These are phyloP conservation scores for Toxonevra muliebris DNA, from an alignment of 2,888 invertebrate genomes.

Conservation along the genomic window DNA sequence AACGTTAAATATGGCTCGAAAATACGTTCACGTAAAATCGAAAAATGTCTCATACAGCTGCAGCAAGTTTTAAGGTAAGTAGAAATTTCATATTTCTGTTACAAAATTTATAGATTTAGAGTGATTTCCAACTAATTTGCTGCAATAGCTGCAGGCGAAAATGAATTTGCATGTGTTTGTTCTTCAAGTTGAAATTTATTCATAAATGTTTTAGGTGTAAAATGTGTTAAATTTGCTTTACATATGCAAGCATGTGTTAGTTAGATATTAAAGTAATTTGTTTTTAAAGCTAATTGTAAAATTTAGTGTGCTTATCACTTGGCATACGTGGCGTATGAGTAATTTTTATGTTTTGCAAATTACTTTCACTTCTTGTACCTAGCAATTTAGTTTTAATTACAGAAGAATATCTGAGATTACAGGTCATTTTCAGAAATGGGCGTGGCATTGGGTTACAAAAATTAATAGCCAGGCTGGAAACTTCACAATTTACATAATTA, in stretches of 20 bases:
- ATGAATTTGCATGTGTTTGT: not conserved
- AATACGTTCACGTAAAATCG: slow-evolving; percentile 57
- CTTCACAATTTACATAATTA: no score
- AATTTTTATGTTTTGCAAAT: not conserved
- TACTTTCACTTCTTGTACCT: not conserved
- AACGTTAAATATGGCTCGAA: slow-evolving; percentile 52
- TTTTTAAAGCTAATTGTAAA: slow-evolving; percentile 15
- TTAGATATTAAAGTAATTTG: slow-evolving; percentile 14
- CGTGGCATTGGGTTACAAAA: no score
- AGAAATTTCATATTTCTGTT: not conserved
- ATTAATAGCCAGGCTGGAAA: no score
- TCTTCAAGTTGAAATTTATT: not conserved
- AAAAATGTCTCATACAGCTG: slow-evolving; percentile 55
- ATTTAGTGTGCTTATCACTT: slow-evolving; percentile 5
- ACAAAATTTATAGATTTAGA: not conserved
- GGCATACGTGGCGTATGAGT: slow-evolving; percentile 12
- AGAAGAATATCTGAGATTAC: not conserved
- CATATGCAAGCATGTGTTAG: slow-evolving; percentile 7
- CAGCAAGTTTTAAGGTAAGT: slow-evolving; percentile 50
- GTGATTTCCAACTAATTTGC: not conserved
- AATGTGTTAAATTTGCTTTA: not conserved
- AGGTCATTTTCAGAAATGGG: no score
- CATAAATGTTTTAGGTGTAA: not conserved
- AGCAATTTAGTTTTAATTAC: not conserved
- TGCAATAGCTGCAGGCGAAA: no score